Evolutionary conservation across 30 jellyfish, hydroid and myxozoan species (phyloP), one percentile per base, ranked within the genome.

Genomic region (Pelagia noctiluca): DNA sequence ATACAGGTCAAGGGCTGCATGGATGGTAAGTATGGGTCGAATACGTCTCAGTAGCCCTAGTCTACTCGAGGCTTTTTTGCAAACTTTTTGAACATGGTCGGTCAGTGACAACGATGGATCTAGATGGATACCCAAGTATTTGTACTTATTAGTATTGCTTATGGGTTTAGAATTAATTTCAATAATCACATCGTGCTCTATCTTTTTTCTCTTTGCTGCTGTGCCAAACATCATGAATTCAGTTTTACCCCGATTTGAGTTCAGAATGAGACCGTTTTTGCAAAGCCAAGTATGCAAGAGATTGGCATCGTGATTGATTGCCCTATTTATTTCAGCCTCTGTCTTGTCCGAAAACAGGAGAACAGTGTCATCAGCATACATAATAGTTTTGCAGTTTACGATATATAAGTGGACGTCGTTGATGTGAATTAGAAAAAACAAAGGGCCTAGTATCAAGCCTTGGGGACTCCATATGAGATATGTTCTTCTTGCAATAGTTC

Each of bases 341-440:
- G 35, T 48, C 36, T 34, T 63, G 8, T 65, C 90, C n/a, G n/a
- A n/a, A n/a, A n/a, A n/a, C n/a, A n/a, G n/a, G n/a, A n/a, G n/a
- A n/a, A n/a, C 69, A 35, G 92, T 82, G 82, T 82, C 92, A 62
- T 69, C 90, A 25, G 92, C 92, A 82, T 60, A 82, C 82, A 30
- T 80, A 5, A 82, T 35, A 68, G 38, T 10, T 8, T 48, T 68
- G 26, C 83, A 82, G 16, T 69, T 38, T 30, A 47, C 0, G 50
- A 82, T 69, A 16, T 80, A 65, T 60, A 26, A 63, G 57, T 71
- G 94, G 24, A 83, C 54, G 73, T 83, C 94, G 71, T 72, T 83
- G 36, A 83, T 72, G 60, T 83, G 71, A 25, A 83, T 54, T 37
- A 83, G 79, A 73, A 83, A 71, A 21, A 83, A 52, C 80, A 82